Evolutionary conservation across 2,797 vertebrate species (phyloP), one percentile per base, ranked within the genome.

Genomic region (Melanotaenia boesemani): DNA sequence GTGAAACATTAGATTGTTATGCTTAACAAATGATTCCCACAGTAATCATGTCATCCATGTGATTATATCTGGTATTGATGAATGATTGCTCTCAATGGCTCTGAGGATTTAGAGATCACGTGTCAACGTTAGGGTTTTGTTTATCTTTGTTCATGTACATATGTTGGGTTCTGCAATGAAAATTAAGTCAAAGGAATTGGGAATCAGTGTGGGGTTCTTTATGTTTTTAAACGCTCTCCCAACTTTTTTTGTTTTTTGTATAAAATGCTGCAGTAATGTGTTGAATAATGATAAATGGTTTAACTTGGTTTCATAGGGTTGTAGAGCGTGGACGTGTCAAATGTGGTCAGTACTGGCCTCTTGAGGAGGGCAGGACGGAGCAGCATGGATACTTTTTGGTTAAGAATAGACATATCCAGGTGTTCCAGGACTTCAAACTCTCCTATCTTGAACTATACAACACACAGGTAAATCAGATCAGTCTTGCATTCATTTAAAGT

Each of bases 311-410:
- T 84, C 65, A 72, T 82, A 96, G 96, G 85, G 95, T 96, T 75
- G 94, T 96, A 70, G 96, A 96, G 82, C 94, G 95, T 9, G 95
- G 95, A 0, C 88, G 96, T 57, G 94, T 96, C 37, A 96, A 96
- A 82, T 96, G 96, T 56, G 96, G 96, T 58, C 96, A 96, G 86
- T 96, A 96, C 85, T 96, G 96, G 96, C 95, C 96, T 20, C 89
- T 95, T 12, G 96, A 96, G 67, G 91, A 91, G 63, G 94, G 93
- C 62, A 89, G 84, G 73, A 94, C 93, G 4, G 95, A 95, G 75
- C 94, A 96, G 72, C 93, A 95, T 2, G 96, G 95, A 12, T 93
- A 86, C 84, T 96, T 96, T 80, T 72, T 94, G 74, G 91, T 96
- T 70, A 93, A 85, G 79, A 96, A 94, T 86, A 88, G 93, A 52